A percentile compares a stretch with the other conserved stretches of the same genome.
Evolutionary conservation across 1,140 invertebrate species (phyloP).

Genomic region (Drosophila subobscura): DNA sequence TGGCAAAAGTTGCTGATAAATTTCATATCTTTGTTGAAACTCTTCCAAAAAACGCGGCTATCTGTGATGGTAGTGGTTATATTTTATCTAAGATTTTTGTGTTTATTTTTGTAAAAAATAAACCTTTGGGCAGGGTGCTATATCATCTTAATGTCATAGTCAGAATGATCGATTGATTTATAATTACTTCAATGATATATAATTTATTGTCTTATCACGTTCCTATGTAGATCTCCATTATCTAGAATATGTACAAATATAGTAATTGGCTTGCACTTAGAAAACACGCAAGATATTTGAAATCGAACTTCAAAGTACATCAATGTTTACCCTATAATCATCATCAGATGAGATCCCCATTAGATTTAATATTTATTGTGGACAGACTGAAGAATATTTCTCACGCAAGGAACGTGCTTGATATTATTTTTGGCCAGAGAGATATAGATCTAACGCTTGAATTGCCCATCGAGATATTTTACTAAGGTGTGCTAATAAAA

Average conservation of each 20-base stretch:
- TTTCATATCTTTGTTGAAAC: constrained; percentile 8
- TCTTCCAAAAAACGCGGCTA: neutral
- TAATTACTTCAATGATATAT: constrained; percentile 7
- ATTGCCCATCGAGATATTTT: constrained; percentile 35
- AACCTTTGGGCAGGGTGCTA: constrained; percentile 8
- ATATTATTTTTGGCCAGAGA: constrained; percentile 65
- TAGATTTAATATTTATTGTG: constrained; percentile 43
- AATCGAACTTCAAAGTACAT: constrained; percentile 8
- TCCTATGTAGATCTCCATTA: constrained; percentile 17
- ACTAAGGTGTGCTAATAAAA: constrained; percentile 41
- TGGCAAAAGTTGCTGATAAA: constrained; percentile 4
- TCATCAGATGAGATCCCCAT: constrained; percentile 25
- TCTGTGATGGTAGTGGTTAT: neutral
- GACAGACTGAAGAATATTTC: constrained; percentile 7
- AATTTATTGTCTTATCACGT: constrained; percentile 28
- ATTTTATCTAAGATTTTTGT: constrained; percentile 10
- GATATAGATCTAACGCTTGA: constrained; percentile 22
- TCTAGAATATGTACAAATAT: neutral
- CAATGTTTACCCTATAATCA: constrained; percentile 3
- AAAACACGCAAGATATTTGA: no score
- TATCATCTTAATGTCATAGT: constrained; percentile 23
- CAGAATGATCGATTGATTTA: constrained; percentile 38
- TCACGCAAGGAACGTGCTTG: constrained; percentile 24
- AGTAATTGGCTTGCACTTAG: neutral
- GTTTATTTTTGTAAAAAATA: constrained; percentile 1